Evolutionary conservation across 2,113 vertebrate species (phyloP), one percentile per base, ranked within the genome.

Genomic region (Melanerpes formicivorus): DNA sequence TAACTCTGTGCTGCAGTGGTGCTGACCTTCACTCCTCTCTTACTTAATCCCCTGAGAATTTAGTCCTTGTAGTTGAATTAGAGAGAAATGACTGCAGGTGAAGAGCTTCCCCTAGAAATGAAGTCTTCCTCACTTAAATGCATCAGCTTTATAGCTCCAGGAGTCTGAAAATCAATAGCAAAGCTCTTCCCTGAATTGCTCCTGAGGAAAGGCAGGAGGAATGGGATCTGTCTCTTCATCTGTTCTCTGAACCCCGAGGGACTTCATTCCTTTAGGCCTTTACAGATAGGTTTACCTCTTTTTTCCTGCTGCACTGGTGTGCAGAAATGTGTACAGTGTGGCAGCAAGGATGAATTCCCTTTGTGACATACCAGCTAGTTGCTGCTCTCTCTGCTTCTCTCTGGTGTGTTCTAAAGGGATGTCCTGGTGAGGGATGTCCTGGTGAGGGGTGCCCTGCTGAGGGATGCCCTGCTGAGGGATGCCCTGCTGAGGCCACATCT

Each of bases 101-200:
- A 64, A 91, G 4, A 63, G 25, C 55, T 87, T 74, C 37, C 16
- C 14, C 18, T 77, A 26, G 62, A 79, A 92, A 64, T 46, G 4
- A 83, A 75, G 22, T 70, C 12, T 87, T 88, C 56, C 46, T 85
- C 40, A 22, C 62, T 60, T 84, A 0, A 76, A 10, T 75, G 14
- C 44, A 65, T 92, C n/a, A 37, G 3, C 40, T 75, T 79, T 54
- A 48, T 34, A 92, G 23, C 54, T 26, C 0, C 40, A 46, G 59
- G 37, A 84, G 44, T 63, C n/a, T 93, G 64, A 46, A 69, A 91
- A 73, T 90, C 29, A 59, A 2, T 76, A 88, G 50, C 56, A 91
- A 65, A 93, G 42, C 50, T 90, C 60, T 91, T 89, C 19, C 56
- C 52, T 82, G 71, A 82, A 60, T 73, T 80, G 56, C 87, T 95